Conservation (phyloP, 1,140 invertebrate genomes). For the Ectropis grisescens region DNA sequence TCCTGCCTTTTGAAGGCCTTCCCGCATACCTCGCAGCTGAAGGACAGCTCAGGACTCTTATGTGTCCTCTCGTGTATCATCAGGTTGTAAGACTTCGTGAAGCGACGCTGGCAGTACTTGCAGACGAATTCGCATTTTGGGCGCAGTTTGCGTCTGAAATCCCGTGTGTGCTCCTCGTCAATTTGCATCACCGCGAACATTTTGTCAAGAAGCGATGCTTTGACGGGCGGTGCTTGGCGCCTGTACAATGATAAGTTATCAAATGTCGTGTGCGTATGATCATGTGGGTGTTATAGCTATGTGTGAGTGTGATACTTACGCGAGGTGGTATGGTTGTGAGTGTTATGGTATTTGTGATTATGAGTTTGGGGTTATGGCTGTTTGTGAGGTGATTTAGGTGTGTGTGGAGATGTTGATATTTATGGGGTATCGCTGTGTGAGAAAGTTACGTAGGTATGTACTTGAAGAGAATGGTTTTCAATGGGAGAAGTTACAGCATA, state of each 20-base stretch:
- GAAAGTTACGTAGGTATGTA: no score
- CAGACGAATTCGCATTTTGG: slow-evolving; percentile 98
- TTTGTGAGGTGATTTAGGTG: no score
- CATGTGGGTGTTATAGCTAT: slow-evolving; percentile 19
- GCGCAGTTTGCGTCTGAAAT: slow-evolving; percentile 93
- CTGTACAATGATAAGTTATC: slow-evolving; percentile 61
- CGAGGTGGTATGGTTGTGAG: slow-evolving; percentile 7
- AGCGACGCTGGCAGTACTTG: slow-evolving; percentile 98
- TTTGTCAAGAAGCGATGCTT: slow-evolving; percentile 69
- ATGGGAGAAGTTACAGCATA: no score
- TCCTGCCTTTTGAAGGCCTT: slow-evolving; percentile 98
- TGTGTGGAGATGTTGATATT: no score
- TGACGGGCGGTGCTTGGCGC: slow-evolving; percentile 59
- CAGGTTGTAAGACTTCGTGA: slow-evolving; percentile 99
- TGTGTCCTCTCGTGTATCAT: slow-evolving; percentile 99
- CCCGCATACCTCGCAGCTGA: slow-evolving; percentile 98
- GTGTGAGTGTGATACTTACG: slow-evolving; percentile 12
- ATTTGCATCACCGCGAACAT: slow-evolving; percentile 91
- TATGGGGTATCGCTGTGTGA: no score
- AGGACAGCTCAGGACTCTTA: slow-evolving; percentile 96
- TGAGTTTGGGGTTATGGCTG: no score
- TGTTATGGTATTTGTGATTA: no score
- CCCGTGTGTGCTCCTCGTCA: slow-evolving; percentile 90
- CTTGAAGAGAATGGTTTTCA: no score
- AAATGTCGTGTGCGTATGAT: slow-evolving; percentile 22